These are phyloP conservation scores for Vicugna pacos DNA, from an alignment of 2,113 vertebrate genomes.

Conservation along the genomic window DNA sequence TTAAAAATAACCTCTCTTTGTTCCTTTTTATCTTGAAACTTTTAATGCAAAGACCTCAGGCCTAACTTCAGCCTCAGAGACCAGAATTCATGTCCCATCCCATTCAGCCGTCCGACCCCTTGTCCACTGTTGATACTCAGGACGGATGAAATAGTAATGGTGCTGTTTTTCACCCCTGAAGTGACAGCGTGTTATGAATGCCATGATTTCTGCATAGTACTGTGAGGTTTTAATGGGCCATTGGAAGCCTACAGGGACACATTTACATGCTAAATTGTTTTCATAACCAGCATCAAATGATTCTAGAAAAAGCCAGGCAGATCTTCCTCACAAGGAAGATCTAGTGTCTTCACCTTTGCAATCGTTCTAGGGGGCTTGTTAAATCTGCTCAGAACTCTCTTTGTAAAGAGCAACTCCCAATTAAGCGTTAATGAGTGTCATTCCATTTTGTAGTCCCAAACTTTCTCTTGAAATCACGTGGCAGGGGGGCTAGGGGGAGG, in stretches of 20 bases:
- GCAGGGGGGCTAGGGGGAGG: background rate
- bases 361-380: background rate
- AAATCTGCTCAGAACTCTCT: background rate
- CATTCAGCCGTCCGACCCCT: background rate
- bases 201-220: background rate
- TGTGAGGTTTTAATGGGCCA: slow-evolving; percentile 6
- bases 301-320: slow-evolving; percentile 1
- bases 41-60: background rate
- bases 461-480: background rate
- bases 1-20: slow-evolving; percentile 53
- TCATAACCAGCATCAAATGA: background rate
- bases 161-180: background rate
- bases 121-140: background rate
- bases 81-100: background rate
- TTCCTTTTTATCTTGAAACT: slow-evolving; percentile 33
- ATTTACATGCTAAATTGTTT: slow-evolving; percentile 51
- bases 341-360: background rate
- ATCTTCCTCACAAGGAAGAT: slow-evolving; percentile 20
- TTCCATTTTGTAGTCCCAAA: slow-evolving; percentile 2
- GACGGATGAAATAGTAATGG: background rate
- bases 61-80: slow-evolving; percentile 6
- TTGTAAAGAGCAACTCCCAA: background rate
- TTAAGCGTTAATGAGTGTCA: background rate
- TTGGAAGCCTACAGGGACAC: background rate
- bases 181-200: slow-evolving; percentile 8